Base-by-base conservation (phyloP, 2,797 vertebrate genomes). In the Lepus townsendii region DNA sequence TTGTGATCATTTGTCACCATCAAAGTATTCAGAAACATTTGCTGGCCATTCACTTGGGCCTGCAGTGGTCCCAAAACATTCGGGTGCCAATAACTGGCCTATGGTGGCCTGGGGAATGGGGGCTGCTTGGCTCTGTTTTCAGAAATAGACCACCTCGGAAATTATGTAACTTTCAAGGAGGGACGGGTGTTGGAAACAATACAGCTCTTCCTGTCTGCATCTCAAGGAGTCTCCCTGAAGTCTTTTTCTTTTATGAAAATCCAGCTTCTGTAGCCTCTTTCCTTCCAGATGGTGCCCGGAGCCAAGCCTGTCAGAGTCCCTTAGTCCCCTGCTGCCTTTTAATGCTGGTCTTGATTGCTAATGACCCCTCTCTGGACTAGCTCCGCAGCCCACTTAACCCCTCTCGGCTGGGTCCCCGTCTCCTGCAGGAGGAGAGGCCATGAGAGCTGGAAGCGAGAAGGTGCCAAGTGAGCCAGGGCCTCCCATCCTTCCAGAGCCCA, bases 241-340 rank as follows among this genome's bases (percentile, higher is more conserved):
- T 75, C n/a, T 3, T 50, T 75, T 35, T 19, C 47, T 12, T 92
- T 16, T 71, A 60, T 83, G 38, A 47, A 0, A 54, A 32, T 73
- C 63, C 92, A 94, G 90, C 83, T 88, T 96, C n/a, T 0, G 38
- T 26, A 50, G 86, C 50, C 75, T 92, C 91, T 90, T 65, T 80
- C 76, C 69, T 94, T 97, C 96, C 97, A 97, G 97, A 97, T 97
- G 97, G 97, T 83, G n/a, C 91, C 88, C 47, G 42, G 86, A 96
- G 93, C 91, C 95, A 96, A 93, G 91, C 66, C 96, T 96, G 94
- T 96, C 95, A 97, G 90, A 97, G 95, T 96, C 93, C 97, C 97
- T 97, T 97, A 97, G 94, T 95, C 96, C 96, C 97, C 97, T 93
- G 97, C 97, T 97, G 97, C 87, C 95, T 97, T 95, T 97, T 96